Evolutionary conservation across 2,888 invertebrate genomes (phyloP).

Genomic region (Euphydryas editha): DNA sequence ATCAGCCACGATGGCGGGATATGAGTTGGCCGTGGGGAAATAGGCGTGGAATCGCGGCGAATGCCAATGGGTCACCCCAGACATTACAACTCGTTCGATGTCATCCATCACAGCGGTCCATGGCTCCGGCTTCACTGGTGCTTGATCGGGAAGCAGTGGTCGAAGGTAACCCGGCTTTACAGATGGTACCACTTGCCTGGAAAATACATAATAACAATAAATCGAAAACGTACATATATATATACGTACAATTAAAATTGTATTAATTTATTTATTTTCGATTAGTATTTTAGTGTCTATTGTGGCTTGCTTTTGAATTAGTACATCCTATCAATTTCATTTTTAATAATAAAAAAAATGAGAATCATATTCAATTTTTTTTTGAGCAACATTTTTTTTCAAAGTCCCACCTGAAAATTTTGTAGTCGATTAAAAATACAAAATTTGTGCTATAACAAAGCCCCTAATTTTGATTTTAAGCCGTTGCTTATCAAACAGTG

Average conservation of each 20-base stretch:
- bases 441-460: no score
- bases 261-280: no score
- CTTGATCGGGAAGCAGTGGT: conserved; percentile 91
- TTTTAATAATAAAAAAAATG: no score
- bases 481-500: no score
- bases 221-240: not conserved
- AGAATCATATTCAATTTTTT: no score
- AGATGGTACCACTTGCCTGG: conserved; percentile 92
- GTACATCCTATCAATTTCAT: no score
- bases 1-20: conserved; percentile 96
- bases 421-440: no score
- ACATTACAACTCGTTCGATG: conserved; percentile 97
- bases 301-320: no score
- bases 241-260: not conserved
- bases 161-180: conserved; percentile 97
- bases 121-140: conserved; percentile 92
- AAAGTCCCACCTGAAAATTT: no score
- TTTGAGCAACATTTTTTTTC: no score
- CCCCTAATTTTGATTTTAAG: no score
- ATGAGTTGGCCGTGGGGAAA: conserved; percentile 96
- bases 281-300: no score
- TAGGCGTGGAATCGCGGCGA: conserved; percentile 98
- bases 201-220: conserved; percentile 41
- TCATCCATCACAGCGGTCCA: conserved; percentile 97
- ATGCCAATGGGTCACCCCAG: conserved; percentile 99